Percentiles rank a stretch among this genome's conserved stretches.
phyloP scores from a whole-genome alignment of 2,797 vertebrate species.

The Galagoides demidoff region DNA sequence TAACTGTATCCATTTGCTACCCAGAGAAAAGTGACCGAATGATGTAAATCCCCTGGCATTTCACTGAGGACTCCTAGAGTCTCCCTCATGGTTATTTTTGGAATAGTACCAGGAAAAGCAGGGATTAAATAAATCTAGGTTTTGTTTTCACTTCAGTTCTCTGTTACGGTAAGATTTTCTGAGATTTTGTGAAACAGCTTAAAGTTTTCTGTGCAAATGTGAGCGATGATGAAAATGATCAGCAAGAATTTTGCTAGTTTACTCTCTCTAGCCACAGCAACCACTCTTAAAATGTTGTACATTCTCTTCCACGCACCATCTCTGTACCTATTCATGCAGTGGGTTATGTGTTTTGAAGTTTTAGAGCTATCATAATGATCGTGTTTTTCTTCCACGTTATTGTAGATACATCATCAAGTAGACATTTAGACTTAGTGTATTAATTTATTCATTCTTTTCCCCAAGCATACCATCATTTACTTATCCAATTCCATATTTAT shows the following conservation, averaged over 20 bases:
- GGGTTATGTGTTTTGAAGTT: neutral
- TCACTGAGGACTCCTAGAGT: neutral
- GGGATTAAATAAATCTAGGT: neutral
- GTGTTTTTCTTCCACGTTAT: neutral
- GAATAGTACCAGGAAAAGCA: neutral
- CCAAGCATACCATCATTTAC: neutral
- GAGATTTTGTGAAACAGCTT: neutral
- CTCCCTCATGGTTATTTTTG: neutral
- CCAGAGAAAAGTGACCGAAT: neutral
- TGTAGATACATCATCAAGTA: neutral
- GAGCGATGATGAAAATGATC: neutral
- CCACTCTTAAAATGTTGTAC: neutral
- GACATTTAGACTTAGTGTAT: neutral
- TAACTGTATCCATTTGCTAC: neutral
- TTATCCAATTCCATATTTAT: neutral
- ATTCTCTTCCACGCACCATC: neutral
- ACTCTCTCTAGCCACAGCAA: neutral
- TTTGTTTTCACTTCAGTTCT: constrained; percentile 38
- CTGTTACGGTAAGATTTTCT: neutral
- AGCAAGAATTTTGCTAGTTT: neutral
- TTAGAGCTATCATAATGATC: neutral
- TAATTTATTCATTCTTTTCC: neutral
- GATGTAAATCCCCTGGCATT: neutral
- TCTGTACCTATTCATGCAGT: neutral
- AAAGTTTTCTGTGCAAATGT: neutral